Evolutionary conservation across 2,113 vertebrate genomes (phyloP).

Genomic region (Apistogramma diplotaenia): DNA sequence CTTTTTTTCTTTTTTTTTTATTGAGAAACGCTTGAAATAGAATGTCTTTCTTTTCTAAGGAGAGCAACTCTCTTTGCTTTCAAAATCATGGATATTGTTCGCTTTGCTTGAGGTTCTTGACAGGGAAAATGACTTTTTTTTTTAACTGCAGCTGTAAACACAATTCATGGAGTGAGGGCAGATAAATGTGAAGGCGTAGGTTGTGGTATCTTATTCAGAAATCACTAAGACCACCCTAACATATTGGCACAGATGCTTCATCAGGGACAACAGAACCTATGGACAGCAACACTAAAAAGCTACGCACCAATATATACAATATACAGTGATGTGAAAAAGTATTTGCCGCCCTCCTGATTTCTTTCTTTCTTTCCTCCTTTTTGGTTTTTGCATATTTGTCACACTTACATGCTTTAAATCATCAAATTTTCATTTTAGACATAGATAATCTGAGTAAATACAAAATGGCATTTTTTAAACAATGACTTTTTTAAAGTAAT

Average conservation of each 20-base stretch:
- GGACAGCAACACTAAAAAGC: background rate
- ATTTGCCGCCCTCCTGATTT: too few species aligned
- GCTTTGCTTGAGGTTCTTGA: background rate
- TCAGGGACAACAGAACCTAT: background rate
- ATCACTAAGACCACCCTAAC: background rate
- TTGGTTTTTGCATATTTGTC: background rate
- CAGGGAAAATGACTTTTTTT: background rate
- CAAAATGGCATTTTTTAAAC: background rate
- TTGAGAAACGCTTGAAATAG: conserved; percentile 47
- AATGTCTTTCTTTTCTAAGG: background rate
- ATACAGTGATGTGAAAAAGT: background rate
- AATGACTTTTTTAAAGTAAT: background rate
- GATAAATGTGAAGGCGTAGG: background rate
- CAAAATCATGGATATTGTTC: background rate
- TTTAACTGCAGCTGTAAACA: background rate
- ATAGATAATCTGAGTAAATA: background rate
- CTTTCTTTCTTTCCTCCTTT: background rate
- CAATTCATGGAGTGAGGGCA: background rate
- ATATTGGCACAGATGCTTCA: background rate
- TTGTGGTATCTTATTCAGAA: background rate
- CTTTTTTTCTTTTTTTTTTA: conserved; percentile 22
- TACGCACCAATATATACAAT: background rate
- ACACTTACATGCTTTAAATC: background rate
- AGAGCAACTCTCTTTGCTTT: background rate
- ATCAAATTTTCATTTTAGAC: background rate